A percentile compares a stretch with the other conserved stretches of the same genome.
phyloP scores from a whole-genome alignment of 2,113 vertebrate species.

The Brachypteracias leptosomus region DNA sequence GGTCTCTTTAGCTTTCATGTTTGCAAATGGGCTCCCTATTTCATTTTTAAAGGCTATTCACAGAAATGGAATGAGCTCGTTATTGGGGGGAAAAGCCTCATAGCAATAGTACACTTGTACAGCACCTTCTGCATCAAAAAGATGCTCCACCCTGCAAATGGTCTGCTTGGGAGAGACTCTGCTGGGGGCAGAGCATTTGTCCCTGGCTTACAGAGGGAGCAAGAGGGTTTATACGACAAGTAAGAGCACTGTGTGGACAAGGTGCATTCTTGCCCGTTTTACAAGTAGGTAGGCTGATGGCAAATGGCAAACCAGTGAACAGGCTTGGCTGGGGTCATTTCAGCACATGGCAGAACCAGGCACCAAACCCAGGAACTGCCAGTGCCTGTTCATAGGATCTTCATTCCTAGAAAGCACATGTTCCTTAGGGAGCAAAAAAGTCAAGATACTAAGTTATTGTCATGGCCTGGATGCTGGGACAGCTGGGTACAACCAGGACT shows the following conservation, averaged over 20 bases:
- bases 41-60: constrained; percentile 30
- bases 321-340: not conserved
- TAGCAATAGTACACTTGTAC: not conserved
- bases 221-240: not conserved
- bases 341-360: not conserved
- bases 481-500: not conserved
- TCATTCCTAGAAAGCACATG: not conserved
- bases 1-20: not conserved
- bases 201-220: not conserved
- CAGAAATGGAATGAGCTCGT: not conserved
- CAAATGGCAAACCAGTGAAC: not conserved
- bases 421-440: not conserved
- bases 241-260: not conserved
- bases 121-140: not conserved
- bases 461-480: not conserved
- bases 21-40: not conserved
- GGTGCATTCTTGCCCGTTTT: not conserved
- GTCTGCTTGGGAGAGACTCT: not conserved
- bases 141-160: not conserved
- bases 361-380: not conserved
- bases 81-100: not conserved
- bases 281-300: not conserved
- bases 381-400: not conserved
- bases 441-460: not conserved
- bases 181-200: not conserved